Conservation (phyloP, 2,797 vertebrate species). For the Agapornis canus region DNA sequence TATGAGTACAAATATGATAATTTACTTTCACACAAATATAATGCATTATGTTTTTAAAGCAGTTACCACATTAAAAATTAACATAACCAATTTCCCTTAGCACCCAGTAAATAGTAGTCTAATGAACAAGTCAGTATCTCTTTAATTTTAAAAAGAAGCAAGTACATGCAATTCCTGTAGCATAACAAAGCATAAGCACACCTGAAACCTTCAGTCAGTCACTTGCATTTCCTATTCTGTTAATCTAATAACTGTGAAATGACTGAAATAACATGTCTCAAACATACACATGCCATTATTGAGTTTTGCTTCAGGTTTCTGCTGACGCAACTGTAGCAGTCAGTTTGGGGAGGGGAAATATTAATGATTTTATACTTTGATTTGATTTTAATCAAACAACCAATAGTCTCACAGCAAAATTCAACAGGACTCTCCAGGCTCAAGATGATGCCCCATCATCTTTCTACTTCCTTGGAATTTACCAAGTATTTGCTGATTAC, state of each 20-base stretch:
- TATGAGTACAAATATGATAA: not conserved
- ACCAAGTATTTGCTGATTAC: not conserved
- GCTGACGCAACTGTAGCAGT: not conserved
- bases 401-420: not conserved
- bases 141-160: not conserved
- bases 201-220: not conserved
- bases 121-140: not conserved
- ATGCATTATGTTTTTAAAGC: not conserved
- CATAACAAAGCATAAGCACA: not conserved
- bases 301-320: not conserved
- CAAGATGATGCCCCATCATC: not conserved
- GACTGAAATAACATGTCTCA: not conserved
- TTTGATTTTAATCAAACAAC: not conserved
- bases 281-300: not conserved
- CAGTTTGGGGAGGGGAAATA: not conserved
- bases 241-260: not conserved
- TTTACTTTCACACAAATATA: not conserved
- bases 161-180: not conserved
- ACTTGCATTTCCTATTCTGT: not conserved
- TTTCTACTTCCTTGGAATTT: not conserved
- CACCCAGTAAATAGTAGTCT: fast-evolving
- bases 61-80: not conserved
- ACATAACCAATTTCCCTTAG: not conserved
- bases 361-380: fast-evolving
- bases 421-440: not conserved